Evolutionary conservation across 2,888 invertebrate genomes (phyloP).

Genomic region (Phyto melanocephala): DNA sequence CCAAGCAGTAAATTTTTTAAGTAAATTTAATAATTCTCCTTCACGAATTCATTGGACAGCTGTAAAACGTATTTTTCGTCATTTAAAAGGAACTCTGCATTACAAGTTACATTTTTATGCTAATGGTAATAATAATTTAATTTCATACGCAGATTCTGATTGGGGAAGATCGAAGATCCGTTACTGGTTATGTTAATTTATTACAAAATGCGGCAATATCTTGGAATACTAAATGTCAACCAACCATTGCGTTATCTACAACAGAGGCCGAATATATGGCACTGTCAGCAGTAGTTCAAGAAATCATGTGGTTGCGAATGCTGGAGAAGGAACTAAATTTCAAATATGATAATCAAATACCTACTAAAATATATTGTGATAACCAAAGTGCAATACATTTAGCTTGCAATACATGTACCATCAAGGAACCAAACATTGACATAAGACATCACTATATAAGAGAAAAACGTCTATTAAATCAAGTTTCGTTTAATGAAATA

Average conservation of each 20-base stretch:
- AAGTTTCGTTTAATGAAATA: background rate
- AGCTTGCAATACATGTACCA: slow-evolving; percentile 16
- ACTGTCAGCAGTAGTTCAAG: background rate
- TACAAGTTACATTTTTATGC: background rate
- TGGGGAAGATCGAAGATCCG: slow-evolving; percentile 30
- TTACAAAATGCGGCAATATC: background rate
- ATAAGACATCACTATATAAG: slow-evolving; percentile 28
- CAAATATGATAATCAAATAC: background rate
- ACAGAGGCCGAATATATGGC: slow-evolving; percentile 27
- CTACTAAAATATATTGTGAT: slow-evolving; percentile 5
- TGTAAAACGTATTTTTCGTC: slow-evolving; percentile 54
- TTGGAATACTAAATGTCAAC: background rate
- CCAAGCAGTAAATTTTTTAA: slow-evolving; percentile 52
- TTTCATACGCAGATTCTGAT: slow-evolving; percentile 6
- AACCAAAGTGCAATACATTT: slow-evolving; percentile 43
- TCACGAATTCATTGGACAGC: slow-evolving; percentile 49
- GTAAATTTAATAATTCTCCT: slow-evolving; percentile 50
- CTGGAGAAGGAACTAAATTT: background rate
- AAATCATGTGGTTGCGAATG: background rate
- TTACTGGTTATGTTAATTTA: background rate
- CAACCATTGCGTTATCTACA: background rate
- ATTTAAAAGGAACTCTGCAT: slow-evolving; percentile 3
- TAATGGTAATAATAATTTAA: slow-evolving; percentile 78
- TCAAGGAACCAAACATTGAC: slow-evolving; percentile 20
- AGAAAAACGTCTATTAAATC: background rate